phyloP scores from a whole-genome alignment of 2,888 invertebrate genomes.

The Lepidocyrtoides sp. region DNA sequence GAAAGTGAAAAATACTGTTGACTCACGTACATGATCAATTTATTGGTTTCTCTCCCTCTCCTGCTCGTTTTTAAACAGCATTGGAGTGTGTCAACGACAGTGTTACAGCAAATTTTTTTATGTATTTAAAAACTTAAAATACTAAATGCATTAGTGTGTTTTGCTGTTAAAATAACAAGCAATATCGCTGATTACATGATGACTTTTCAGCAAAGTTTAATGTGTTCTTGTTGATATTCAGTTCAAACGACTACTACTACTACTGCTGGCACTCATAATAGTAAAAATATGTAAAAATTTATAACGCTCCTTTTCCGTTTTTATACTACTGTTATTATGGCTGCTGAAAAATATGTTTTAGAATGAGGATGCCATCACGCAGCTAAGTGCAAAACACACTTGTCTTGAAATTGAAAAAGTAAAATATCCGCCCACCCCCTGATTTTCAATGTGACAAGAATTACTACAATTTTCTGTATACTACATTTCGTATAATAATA shows the following conservation, averaged over 20 bases:
- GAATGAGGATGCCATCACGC: neutral
- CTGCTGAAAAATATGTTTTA: neutral
- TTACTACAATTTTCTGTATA: neutral
- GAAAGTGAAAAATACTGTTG: neutral
- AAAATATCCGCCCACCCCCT: conserved; percentile 5
- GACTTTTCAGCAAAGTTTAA: neutral
- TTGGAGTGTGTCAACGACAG: neutral
- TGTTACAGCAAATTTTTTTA: neutral
- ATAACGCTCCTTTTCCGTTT: no score
- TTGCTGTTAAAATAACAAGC: neutral
- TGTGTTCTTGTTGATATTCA: conserved; percentile 33
- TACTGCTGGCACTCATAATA: neutral
- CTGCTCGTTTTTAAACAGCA: conserved; percentile 1
- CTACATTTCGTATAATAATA: neutral
- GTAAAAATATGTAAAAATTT: neutral
- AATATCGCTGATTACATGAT: conserved; percentile 9
- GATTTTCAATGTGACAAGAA: conserved; percentile 55
- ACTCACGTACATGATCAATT: conserved; percentile 56
- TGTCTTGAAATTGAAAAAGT: neutral
- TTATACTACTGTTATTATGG: no score
- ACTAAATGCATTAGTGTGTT: neutral
- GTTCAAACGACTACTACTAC: conserved; percentile 33
- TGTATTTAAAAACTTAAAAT: neutral
- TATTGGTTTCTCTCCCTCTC: conserved; percentile 21
- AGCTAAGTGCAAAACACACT: neutral